phyloP scores from a whole-genome alignment of 2,797 vertebrate species.

The Petrocephalus sullivani region DNA sequence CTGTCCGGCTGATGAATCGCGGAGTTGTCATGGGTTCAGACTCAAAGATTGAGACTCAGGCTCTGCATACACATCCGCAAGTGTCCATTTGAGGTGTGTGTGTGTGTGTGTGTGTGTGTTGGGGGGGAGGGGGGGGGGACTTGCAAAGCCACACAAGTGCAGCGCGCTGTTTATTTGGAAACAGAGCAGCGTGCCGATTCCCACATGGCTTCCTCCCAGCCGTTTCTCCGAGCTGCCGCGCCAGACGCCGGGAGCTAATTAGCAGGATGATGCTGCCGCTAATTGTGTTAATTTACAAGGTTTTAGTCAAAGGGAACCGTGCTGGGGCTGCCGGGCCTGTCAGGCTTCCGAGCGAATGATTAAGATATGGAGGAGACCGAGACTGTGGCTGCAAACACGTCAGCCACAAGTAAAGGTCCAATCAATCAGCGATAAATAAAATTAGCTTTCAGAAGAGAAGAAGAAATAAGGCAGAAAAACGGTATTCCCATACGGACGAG shows the following conservation, averaged over 20 bases:
- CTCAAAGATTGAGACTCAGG: conserved; percentile 27
- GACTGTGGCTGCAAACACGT: conserved; percentile 44
- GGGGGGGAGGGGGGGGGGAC: not conserved
- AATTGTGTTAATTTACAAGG: conserved; percentile 99
- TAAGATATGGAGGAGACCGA: conserved; percentile 76
- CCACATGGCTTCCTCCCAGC: conserved; percentile 73
- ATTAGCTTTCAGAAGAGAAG: not conserved
- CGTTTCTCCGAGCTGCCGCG: conserved; percentile 76
- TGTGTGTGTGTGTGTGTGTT: not conserved
- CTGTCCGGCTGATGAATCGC: not conserved
- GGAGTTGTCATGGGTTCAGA: conserved; percentile 24
- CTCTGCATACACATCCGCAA: not conserved
- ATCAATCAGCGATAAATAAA: conserved; percentile 18
- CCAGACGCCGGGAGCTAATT: conserved; percentile 92
- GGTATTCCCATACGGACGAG: not conserved
- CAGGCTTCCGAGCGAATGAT: conserved; percentile 70
- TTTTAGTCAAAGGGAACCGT: conserved; percentile 90
- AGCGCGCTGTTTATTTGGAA: conserved; percentile 76
- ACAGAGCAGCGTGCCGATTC: conserved; percentile 79
- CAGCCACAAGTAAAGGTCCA: conserved; percentile 5
- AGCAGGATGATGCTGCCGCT: conserved; percentile 86
- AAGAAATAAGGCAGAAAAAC: not conserved
- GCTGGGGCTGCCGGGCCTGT: conserved; percentile 76
- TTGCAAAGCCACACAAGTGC: conserved; percentile 24
- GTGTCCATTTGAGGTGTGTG: not conserved